Percentiles rank a stretch among this genome's conserved stretches.
Evolutionary conservation across 2,888 invertebrate species (phyloP).

Genomic region (Eugnorisma glareosa): DNA sequence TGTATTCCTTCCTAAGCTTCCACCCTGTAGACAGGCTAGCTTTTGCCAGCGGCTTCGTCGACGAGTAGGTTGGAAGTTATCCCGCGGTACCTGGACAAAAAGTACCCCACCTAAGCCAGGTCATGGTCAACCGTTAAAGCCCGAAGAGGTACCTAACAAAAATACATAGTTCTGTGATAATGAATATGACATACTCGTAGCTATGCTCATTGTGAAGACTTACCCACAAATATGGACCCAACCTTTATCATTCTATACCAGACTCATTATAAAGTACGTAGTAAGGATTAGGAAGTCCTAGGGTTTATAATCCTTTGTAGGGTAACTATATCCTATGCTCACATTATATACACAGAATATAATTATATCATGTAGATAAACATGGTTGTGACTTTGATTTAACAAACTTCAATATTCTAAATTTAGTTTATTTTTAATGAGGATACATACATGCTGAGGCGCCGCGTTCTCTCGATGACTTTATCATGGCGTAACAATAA

Average conservation of each 20-base stretch:
- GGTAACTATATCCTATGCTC: background rate
- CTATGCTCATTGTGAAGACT: background rate
- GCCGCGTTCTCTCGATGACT: background rate
- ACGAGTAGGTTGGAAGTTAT: background rate
- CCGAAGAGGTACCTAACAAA: background rate
- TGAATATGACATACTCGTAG: background rate
- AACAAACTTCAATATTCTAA: background rate
- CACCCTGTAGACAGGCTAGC: background rate
- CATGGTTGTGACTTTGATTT: background rate
- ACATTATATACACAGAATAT: background rate
- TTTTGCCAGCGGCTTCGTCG: background rate
- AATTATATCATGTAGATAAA: background rate
- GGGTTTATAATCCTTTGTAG: constrained; percentile 32
- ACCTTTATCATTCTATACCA: background rate
- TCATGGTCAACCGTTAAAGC: background rate
- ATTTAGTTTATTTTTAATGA: background rate
- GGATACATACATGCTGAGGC: background rate
- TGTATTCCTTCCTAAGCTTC: background rate
- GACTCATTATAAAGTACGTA: constrained; percentile 25
- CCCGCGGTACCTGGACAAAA: background rate
- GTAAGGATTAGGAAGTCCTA: constrained; percentile 5
- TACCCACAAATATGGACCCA: background rate
- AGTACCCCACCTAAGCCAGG: background rate
- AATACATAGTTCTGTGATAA: background rate
- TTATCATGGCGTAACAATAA: background rate